Evolutionary conservation across 2,888 invertebrate genomes (phyloP), one percentile per base, ranked within the genome.

Genomic region (Caenorhabditis imperialis): DNA sequence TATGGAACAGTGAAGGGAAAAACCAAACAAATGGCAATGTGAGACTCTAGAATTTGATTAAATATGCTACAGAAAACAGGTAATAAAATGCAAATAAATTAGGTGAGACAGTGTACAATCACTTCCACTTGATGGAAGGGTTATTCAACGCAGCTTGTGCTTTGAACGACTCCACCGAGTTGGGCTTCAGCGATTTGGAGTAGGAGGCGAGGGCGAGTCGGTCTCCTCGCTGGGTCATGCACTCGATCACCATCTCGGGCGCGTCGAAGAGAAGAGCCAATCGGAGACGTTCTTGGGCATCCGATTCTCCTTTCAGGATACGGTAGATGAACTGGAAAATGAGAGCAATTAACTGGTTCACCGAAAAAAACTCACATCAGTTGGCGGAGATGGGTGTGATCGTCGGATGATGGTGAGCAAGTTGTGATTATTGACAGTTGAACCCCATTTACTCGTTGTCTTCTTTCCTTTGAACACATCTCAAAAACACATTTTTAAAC

Each of bases 161-260:
- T 58, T 84, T 84, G 65, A 79, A 79, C 12, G 82, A 77, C 22
- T 84, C 83, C 8, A 76, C 78, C n/a, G 84, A 75, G 53, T 82
- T 77, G 6, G 83, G 78, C 8, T 76, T 78, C 48, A 84, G 70
- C 10, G 69, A 76, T 45, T 72, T 71, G 8, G 81, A 53, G 44
- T 79, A 80, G 2, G 73, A 62, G 27, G 78, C 63, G 18, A 84
- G 38, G n/a, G 78, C 75, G 40, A 69, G 45, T 20, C 79, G 57
- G 47, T 84, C 84, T 22, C 80, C 78, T 16, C 77, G 63, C 3
- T 76, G 77, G 14, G 79, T 79, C 38, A 83, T 48, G 23, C 79
- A 77, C 38, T 84, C 84, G 42, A 84, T 77, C 3, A 81, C 76
- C 55, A 81, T 77, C 72, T 80, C 78, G 10, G 78, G 72, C 18